Base-by-base conservation (phyloP, 2,113 vertebrate genomes). In the Urocynchramus pylzowi region DNA sequence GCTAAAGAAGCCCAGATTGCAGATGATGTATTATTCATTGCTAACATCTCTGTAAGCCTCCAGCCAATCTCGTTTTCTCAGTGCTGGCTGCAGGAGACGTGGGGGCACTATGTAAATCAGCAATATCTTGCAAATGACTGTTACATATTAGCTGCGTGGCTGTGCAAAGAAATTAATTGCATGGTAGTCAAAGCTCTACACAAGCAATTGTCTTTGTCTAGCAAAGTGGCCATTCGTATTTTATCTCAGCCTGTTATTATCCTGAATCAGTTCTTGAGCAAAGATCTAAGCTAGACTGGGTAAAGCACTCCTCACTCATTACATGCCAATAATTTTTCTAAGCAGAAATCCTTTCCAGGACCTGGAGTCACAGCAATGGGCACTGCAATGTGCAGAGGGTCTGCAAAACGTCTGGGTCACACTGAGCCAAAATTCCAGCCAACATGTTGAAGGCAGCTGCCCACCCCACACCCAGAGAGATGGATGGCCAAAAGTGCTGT, bases 11-110 rank as follows among this genome's bases (percentile, higher is more conserved):
- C 92, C 95, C 95, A 94, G 93, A 95, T 94, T 96, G 96, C 82
- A 96, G 90, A 80, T 56, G 17, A 95, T 96, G 96, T 65, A 95
- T 97, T 96, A 97, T 97, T 97, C 96, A 96, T 96, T 44, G 87
- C 83, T 70, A 63, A 50, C 90, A 86, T 90, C 84, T 14, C 27
- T 59, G 78, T 18, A 59, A 94, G 59, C 93, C 95, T 96, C 87
- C 83, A 96, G 95, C 71, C 93, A 95, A 93, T 73, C 87, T 88
- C 37, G 47, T 24, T 83, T 73, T 73, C 71, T 47, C 92, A 44
- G 82, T n/a, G 75, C 68, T 75, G 88, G 95, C 90, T 96, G 92
- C 82, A 88, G 84, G 63, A 93, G 67, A 96, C 59, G 87, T 93
- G 90, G 94, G 67, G 87, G 87, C 53, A 63, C 89, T 88, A 85